These are phyloP conservation scores for Morone saxatilis DNA, from an alignment of 2,113 vertebrate genomes.

Conservation along the genomic window DNA sequence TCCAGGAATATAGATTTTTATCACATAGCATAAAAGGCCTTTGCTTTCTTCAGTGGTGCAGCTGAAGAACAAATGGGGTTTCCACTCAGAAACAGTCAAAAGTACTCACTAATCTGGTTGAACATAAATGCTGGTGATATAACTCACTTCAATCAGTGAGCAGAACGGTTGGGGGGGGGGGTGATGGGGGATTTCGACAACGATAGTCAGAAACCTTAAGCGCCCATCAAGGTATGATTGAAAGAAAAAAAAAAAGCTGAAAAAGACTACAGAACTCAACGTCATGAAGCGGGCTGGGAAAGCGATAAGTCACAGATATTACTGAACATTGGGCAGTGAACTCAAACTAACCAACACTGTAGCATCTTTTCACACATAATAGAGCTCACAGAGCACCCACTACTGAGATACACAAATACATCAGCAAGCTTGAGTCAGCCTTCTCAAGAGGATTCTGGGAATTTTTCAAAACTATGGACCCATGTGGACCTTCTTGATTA, in stretches of 20 bases:
- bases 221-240: not conserved
- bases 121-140: constrained; percentile 7
- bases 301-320: not conserved
- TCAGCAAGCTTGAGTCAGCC: not conserved
- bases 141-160: not conserved
- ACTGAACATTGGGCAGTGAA: not conserved
- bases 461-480: not conserved
- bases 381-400: not conserved
- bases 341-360: not conserved
- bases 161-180: not conserved
- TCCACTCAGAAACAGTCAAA: constrained; percentile 23
- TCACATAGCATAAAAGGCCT: constrained; percentile 4
- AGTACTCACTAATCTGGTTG: constrained; percentile 22
- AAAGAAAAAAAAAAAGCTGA: not conserved
- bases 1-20: constrained; percentile 19
- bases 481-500: constrained; percentile 9
- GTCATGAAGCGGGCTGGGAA: not conserved
- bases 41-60: constrained; percentile 16
- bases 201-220: not conserved
- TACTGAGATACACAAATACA: not conserved
- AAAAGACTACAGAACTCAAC: not conserved
- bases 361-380: not conserved
- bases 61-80: constrained; percentile 23
- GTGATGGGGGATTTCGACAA: constrained; percentile 24
- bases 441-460: not conserved